Evolutionary conservation across 2,888 invertebrate species (phyloP).

Genomic region (Rhaphigaster nebulosa): DNA sequence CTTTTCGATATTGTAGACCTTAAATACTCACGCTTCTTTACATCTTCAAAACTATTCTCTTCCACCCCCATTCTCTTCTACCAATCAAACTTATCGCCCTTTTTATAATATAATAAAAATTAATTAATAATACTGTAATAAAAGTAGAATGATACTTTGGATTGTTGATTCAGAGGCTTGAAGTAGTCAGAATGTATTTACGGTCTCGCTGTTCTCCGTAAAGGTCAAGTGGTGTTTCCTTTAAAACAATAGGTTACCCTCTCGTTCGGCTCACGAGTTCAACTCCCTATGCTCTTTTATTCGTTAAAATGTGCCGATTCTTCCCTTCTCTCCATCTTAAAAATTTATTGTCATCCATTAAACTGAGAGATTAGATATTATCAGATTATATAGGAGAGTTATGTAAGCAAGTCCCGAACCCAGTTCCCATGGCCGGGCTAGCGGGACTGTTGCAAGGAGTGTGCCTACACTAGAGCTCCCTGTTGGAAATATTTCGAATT

Average conservation of each 20-base stretch:
- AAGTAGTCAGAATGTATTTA: background rate
- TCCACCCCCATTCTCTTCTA: too few relatives aligned
- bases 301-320: background rate
- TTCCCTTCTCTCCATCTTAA: background rate
- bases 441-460: conserved; percentile 41
- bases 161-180: too few relatives aligned
- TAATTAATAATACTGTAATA: too few relatives aligned
- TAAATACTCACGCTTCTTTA: too few relatives aligned
- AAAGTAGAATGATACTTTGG: too few relatives aligned
- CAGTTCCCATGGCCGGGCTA: background rate
- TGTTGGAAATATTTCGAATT: conserved; percentile 29
- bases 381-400: background rate
- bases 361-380: background rate
- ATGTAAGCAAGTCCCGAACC: background rate
- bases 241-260: background rate
- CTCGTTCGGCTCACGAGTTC: background rate
- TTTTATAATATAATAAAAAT: too few relatives aligned
- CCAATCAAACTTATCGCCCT: too few relatives aligned
- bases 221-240: background rate
- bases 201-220: background rate
- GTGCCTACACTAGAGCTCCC: conserved; percentile 38
- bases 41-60: too few relatives aligned
- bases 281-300: background rate
- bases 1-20: too few relatives aligned
- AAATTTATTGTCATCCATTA: background rate